These are phyloP conservation scores for Thera obeliscata DNA, from an alignment of 2,888 invertebrate genomes.

Conservation along the genomic window DNA sequence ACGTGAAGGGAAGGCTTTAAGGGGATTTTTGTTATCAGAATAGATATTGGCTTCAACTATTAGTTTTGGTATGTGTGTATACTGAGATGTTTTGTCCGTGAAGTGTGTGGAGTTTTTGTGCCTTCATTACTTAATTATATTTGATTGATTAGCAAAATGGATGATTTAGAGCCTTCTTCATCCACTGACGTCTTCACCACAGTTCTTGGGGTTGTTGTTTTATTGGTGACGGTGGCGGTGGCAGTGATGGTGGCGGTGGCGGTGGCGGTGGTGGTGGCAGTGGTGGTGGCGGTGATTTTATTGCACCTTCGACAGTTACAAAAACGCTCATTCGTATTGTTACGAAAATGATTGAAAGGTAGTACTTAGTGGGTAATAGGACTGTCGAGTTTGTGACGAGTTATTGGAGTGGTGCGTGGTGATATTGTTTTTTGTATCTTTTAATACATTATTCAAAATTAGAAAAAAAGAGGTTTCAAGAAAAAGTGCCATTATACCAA, in stretches of 20 bases:
- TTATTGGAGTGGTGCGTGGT: slow-evolving; percentile 8
- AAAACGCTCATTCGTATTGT: slow-evolving; percentile 14
- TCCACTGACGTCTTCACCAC: no score
- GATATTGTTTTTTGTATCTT: not conserved
- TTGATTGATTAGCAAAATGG: no score
- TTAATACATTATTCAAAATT: no score
- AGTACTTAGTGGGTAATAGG: not conserved
- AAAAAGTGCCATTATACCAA: not conserved
- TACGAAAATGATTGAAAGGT: slow-evolving; percentile 10
- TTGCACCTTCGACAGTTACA: slow-evolving; percentile 11
- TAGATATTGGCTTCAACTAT: slow-evolving; percentile 39
- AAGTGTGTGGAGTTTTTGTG: no score
- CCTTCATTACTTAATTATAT: no score
- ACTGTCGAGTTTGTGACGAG: slow-evolving; percentile 1
- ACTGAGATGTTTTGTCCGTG: no score
- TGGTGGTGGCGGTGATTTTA: not conserved
- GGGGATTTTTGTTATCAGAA: slow-evolving; percentile 45
- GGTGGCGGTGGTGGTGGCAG: not conserved
- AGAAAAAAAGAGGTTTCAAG: no score
- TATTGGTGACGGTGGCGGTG: no score
- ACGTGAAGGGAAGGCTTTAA: slow-evolving; percentile 37
- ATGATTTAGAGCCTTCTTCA: no score
- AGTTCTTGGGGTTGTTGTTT: no score
- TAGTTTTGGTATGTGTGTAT: no score
- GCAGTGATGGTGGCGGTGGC: no score